Base-by-base conservation (phyloP, 2,797 vertebrate species). In the Alca torda region DNA sequence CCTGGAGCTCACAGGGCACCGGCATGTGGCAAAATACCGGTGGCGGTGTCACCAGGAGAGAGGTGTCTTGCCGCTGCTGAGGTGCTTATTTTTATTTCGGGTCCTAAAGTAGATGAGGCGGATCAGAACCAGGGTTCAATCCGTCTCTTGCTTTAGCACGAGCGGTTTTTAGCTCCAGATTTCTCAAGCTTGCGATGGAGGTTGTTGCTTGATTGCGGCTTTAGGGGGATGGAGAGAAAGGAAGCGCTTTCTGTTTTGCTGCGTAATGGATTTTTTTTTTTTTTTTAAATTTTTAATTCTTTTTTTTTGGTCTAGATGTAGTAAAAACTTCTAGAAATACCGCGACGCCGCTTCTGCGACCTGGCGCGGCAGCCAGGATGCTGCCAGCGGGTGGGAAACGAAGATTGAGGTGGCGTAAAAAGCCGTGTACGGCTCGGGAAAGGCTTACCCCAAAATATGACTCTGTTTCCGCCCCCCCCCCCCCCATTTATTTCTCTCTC, bases 1-100 rank as follows among this genome's bases (percentile, higher is more conserved):
- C 50, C 46, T 31, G 86, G 60, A 31, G 59, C 56, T 78, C 13
- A 0, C 3, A 6, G 45, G 8, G 35, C 7, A 18, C 31, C 6
- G n/a, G 23, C n/a, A 0, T 1, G 20, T 8, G 24, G 41, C 35
- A 50, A 56, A 63, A 68, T 4, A 13, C 48, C 1, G 0, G 4
- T 39, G 74, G 51, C 6, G 2, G 16, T 6, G 30, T 37, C 23
- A 2, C 11, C 25, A 11, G 68, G 57, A 11, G 13, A 3, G 35
- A 19, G 10, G 13, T 4, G 24, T 17, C 9, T 19, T 31, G 24
- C 37, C 28, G 2, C 46, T 30, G 6, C 20, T 16, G 33, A 13
- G 25, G 5, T 15, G 24, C 51, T n/a, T 16, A 2, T 13, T 21
- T 65, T 76, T 8, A n/a, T 37, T 69, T 20, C 46, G 7, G 15